Conservation (phyloP, 2,888 invertebrate genomes). For the Parnassius mnemosyne region DNA sequence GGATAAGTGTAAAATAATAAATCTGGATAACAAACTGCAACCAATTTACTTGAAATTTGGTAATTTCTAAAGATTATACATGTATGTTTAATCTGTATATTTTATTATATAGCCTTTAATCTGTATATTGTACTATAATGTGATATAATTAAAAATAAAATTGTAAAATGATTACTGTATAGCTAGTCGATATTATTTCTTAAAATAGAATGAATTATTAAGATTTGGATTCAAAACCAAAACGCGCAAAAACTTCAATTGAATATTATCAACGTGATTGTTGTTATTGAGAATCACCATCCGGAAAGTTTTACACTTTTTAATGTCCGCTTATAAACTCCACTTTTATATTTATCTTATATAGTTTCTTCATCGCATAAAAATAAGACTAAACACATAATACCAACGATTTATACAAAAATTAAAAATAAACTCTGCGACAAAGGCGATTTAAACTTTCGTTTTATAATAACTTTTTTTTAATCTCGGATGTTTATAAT, state of each 20-base stretch:
- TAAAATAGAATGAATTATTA: constrained; percentile 1
- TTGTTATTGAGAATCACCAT: neutral
- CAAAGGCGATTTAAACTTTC: too few species aligned
- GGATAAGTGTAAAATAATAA: constrained; percentile 8
- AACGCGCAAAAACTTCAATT: constrained; percentile 7
- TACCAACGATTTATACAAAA: too few species aligned
- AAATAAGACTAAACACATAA: neutral
- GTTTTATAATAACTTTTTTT: too few species aligned
- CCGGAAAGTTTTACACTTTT: neutral
- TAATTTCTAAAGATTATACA: constrained; percentile 13
- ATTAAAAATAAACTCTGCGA: too few species aligned
- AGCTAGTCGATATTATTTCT: constrained; percentile 16
- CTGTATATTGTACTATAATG: constrained; percentile 16
- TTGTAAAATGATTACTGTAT: constrained; percentile 21
- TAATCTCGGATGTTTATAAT: too few species aligned
- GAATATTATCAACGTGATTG: neutral
- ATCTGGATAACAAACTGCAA: constrained; percentile 2
- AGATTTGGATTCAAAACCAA: constrained; percentile 11
- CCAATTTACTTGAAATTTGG: neutral
- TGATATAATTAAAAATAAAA: constrained; percentile 25
- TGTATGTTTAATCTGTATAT: constrained; percentile 6
- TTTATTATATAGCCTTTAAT: constrained; percentile 2
- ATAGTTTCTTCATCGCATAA: neutral
- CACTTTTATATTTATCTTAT: constrained; percentile 10
- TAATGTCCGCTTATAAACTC: constrained; percentile 3